A percentile compares a stretch with the other conserved stretches of the same genome.
Evolutionary conservation across 2,113 vertebrate species (phyloP).

Genomic region (Crotalus helleri): DNA sequence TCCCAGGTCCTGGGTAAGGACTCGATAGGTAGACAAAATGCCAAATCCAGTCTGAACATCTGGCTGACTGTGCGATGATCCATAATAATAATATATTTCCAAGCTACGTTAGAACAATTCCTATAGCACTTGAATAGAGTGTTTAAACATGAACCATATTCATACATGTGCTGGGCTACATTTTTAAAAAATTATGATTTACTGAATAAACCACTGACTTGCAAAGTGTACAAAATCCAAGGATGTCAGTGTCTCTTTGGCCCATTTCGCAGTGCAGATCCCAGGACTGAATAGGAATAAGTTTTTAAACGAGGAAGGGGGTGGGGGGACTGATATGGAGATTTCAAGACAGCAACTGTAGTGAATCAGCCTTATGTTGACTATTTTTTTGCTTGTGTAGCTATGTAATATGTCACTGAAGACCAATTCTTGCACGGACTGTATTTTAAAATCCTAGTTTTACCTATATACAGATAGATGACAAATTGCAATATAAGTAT

Average conservation of each 20-base stretch:
- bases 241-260: background rate
- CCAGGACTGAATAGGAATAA: background rate
- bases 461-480: background rate
- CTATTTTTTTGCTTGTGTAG: background rate
- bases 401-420: background rate
- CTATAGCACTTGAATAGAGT: background rate
- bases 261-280: background rate
- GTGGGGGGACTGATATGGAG: background rate
- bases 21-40: no score
- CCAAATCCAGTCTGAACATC: no score
- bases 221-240: background rate
- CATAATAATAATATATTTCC: background rate
- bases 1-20: no score
- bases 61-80: no score
- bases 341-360: background rate
- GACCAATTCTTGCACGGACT: background rate
- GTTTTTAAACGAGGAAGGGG: background rate
- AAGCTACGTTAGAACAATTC: background rate
- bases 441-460: background rate
- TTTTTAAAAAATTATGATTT: background rate
- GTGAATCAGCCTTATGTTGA: background rate
- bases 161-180: background rate
- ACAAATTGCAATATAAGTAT: background rate
- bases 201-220: background rate
- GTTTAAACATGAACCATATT: background rate